Percentiles rank a stretch among this genome's conserved stretches.
phyloP scores from a whole-genome alignment of 2,888 invertebrate genomes.

The Ommatoiulus sabulosus region DNA sequence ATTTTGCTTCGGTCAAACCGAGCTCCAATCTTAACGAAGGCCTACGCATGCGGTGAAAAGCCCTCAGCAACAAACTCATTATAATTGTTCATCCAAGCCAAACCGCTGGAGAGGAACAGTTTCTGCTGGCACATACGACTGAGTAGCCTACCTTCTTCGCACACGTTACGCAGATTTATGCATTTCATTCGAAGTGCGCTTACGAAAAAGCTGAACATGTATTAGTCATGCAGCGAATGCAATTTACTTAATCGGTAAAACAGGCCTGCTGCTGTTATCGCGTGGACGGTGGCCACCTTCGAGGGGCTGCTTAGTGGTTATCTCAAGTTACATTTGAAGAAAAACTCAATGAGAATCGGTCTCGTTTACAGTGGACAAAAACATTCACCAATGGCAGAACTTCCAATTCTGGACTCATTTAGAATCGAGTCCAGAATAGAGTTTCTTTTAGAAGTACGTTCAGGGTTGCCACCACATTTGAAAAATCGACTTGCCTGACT shows the following conservation, averaged over 20 bases:
- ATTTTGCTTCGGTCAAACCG: neutral
- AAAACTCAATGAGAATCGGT: too few species aligned
- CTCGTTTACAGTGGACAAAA: too few species aligned
- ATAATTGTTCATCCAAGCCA: slow-evolving; percentile 39
- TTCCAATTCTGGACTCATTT: too few species aligned
- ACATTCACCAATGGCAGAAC: too few species aligned
- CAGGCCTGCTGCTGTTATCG: neutral
- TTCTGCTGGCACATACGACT: neutral
- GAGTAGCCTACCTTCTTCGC: neutral
- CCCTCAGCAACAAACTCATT: slow-evolving; percentile 18
- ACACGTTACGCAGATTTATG: slow-evolving; percentile 25
- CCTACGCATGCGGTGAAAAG: neutral
- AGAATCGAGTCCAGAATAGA: too few species aligned
- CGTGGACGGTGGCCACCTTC: neutral
- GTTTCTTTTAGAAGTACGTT: too few species aligned
- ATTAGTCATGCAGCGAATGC: slow-evolving; percentile 9
- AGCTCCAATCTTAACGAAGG: neutral
- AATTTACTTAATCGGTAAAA: neutral
- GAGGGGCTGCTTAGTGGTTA: neutral
- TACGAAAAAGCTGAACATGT: slow-evolving; percentile 11
- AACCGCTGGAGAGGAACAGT: slow-evolving; percentile 1
- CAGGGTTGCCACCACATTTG: too few species aligned
- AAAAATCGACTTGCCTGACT: too few species aligned
- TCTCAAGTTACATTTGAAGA: too few species aligned
- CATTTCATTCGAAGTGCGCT: slow-evolving; percentile 8